Percentiles rank a stretch among this genome's conserved stretches.
Evolutionary conservation across 2,888 invertebrate genomes (phyloP).

Genomic region (Euphydryas editha): DNA sequence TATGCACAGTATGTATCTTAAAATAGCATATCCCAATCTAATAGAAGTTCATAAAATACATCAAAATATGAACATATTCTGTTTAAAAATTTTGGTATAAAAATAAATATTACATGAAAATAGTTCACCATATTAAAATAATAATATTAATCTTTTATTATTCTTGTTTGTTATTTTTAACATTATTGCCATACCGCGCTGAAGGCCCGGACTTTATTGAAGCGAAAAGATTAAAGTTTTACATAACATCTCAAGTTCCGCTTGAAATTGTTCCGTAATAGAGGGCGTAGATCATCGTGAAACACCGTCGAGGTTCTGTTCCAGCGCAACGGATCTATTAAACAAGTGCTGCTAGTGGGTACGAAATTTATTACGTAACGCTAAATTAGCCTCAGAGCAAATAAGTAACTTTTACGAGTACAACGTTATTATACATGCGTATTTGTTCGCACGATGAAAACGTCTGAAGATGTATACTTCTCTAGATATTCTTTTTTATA

Average conservation of each 20-base stretch:
- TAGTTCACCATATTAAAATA: neutral
- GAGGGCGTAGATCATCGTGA: conserved; percentile 56
- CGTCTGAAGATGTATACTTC: neutral
- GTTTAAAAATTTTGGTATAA: neutral
- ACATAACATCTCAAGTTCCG: conserved; percentile 48
- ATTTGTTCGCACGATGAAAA: neutral
- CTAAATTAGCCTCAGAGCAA: neutral
- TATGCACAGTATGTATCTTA: neutral
- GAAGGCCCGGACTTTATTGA: conserved; percentile 44
- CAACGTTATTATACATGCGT: neutral
- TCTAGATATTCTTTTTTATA: too few species aligned
- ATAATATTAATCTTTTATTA: conserved; percentile 6
- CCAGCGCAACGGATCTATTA: conserved; percentile 5
- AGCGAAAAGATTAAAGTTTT: conserved; percentile 51
- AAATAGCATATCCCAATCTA: neutral
- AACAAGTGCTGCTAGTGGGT: conserved; percentile 4
- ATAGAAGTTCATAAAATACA: neutral
- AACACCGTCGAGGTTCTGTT: conserved; percentile 49
- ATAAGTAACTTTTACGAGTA: neutral
- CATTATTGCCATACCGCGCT: conserved; percentile 9
- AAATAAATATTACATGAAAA: conserved; percentile 2
- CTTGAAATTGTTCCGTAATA: conserved; percentile 50
- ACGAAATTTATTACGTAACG: conserved; percentile 2
- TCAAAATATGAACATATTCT: neutral
- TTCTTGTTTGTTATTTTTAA: conserved; percentile 5